phyloP scores from a whole-genome alignment of 30 jellyfish, hydroid and myxozoan genomes.

The Aurelia coerulea region DNA sequence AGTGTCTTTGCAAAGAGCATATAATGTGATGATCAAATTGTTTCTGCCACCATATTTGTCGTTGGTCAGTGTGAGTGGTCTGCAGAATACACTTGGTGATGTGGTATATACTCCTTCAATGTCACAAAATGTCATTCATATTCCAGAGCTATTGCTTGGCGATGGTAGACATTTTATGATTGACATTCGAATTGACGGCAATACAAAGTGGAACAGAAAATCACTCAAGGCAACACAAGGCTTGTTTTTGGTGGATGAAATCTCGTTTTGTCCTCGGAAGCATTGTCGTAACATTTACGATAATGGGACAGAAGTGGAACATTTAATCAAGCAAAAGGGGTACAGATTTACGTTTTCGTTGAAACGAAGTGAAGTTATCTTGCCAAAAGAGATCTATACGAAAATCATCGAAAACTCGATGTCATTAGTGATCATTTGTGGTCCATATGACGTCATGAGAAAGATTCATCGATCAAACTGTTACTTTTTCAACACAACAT shows the following conservation, averaged over 20 bases:
- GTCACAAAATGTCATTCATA: slow-evolving; percentile 19
- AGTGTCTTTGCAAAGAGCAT: slow-evolving; percentile 34
- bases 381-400: background rate
- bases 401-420: slow-evolving; percentile 2
- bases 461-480: background rate
- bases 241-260: slow-evolving; percentile 25
- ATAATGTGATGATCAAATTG: slow-evolving; percentile 10
- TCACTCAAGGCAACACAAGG: slow-evolving; percentile 2
- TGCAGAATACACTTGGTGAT: slow-evolving; percentile 26
- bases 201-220: slow-evolving; percentile 3
- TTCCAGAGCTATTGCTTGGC: slow-evolving; percentile 21
- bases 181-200: slow-evolving; percentile 13
- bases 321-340: slow-evolving; percentile 3
- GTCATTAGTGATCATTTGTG: slow-evolving; percentile 30
- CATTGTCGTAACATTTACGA: slow-evolving; percentile 4
- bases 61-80: slow-evolving; percentile 18
- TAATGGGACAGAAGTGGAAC: background rate
- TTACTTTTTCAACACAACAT: slow-evolving; percentile 18
- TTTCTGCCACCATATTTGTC: slow-evolving; percentile 46
- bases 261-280: slow-evolving; percentile 35
- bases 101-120: background rate
- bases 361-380: background rate
- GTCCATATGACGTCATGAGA: background rate
- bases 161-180: slow-evolving; percentile 2
- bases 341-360: background rate